Conservation (phyloP, 1,140 invertebrate genomes). For the Pomacea maculata region DNA sequence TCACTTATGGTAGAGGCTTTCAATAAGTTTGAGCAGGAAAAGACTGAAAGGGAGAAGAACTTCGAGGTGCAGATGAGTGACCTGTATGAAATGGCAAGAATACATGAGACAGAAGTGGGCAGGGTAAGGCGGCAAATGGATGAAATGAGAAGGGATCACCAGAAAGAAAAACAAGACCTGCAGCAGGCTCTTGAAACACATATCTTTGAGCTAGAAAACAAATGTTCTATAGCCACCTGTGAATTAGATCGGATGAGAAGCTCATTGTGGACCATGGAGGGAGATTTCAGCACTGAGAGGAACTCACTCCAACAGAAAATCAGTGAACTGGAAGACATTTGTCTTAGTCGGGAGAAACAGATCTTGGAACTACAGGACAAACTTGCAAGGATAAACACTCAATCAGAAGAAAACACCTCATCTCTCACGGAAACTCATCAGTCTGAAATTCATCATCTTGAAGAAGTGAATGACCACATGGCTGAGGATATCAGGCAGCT, state of each 20-base stretch:
- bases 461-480: constrained; percentile 28
- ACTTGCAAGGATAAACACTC: not conserved
- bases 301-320: constrained; percentile 22
- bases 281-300: constrained; percentile 21
- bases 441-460: constrained; percentile 28
- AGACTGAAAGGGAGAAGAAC: constrained; percentile 26
- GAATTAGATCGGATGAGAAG: constrained; percentile 24
- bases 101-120: constrained; percentile 38
- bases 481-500: constrained; percentile 28
- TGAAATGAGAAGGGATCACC: constrained; percentile 42
- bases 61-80: constrained; percentile 38
- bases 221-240: constrained; percentile 19
- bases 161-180: constrained; percentile 26
- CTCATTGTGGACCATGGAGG: constrained; percentile 19
- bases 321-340: constrained; percentile 22
- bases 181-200: constrained; percentile 34
- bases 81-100: constrained; percentile 33
- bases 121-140: constrained; percentile 38
- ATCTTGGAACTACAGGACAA: constrained; percentile 9
- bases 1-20: constrained; percentile 8
- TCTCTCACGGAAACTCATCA: constrained; percentile 11
- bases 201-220: constrained; percentile 40
- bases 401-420: constrained; percentile 3
- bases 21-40: constrained; percentile 29
- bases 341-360: constrained; percentile 17